Percentiles rank a stretch among this genome's conserved stretches.
These are phyloP conservation scores for Drosophila baimaii DNA, from an alignment of 1,140 invertebrate species.

Conservation along the genomic window DNA sequence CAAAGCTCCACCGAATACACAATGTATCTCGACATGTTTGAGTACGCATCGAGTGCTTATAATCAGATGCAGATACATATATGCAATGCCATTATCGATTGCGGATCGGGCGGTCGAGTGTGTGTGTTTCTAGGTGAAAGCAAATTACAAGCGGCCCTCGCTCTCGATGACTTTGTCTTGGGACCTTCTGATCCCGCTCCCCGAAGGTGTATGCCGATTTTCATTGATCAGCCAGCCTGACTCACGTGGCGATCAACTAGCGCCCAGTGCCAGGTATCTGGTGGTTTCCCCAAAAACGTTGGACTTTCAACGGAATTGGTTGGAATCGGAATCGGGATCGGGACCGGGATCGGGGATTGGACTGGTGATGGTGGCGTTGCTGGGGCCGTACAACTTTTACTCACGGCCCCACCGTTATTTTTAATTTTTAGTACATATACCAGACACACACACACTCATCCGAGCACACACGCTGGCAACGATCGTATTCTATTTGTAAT, in stretches of 20 bases:
- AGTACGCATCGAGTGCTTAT: conserved; percentile 23
- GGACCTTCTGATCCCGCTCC: conserved; percentile 28
- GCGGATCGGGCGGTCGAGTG: conserved; percentile 1
- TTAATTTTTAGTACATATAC: conserved; percentile 67
- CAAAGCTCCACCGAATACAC: conserved; percentile 1
- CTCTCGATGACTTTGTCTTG: background rate
- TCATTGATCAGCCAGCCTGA: conserved; percentile 54
- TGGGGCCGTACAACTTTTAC: conserved; percentile 44
- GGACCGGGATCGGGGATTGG: conserved; percentile 13
- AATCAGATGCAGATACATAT: conserved; percentile 54
- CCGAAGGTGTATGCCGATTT: conserved; percentile 17
- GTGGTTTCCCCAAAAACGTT: conserved; percentile 30
- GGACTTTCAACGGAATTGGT: conserved; percentile 29
- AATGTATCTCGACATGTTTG: conserved; percentile 6
- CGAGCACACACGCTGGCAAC: conserved; percentile 51
- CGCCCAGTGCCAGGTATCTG: conserved; percentile 10
- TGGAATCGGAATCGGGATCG: background rate
- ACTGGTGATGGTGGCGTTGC: conserved; percentile 21
- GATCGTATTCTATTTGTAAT: conserved; percentile 82
- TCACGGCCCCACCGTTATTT: conserved; percentile 69
- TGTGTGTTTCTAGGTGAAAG: conserved; percentile 5
- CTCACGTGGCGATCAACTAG: conserved; percentile 22
- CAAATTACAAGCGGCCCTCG: conserved; percentile 17
- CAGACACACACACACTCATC: conserved; percentile 5
- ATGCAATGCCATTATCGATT: conserved; percentile 35